phyloP scores from a whole-genome alignment of 2,113 vertebrate genomes.

The Bostrychus sinensis region DNA sequence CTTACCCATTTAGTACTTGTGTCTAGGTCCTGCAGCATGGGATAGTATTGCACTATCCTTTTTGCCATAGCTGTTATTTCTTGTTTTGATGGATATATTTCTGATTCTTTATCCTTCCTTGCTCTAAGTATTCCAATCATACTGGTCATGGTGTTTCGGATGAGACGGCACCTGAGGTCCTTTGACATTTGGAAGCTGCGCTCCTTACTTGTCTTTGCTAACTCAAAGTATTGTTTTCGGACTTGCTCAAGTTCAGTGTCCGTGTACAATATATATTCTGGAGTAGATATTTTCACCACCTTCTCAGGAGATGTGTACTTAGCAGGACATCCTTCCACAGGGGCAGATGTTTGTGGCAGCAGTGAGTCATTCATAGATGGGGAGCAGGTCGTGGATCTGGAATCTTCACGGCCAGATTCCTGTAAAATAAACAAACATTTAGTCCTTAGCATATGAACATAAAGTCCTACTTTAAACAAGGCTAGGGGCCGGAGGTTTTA shows the following conservation, averaged over 20 bases:
- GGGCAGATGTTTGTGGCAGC: constrained; percentile 9
- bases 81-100: constrained; percentile 9
- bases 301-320: too few relatives aligned
- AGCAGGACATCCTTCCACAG: too few relatives aligned
- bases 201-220: neutral
- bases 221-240: constrained; percentile 12
- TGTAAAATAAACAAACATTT: constrained; percentile 10
- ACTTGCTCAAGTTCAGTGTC: constrained; percentile 6
- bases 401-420: constrained; percentile 3
- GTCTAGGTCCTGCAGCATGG: too few relatives aligned
- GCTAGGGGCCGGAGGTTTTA: too few relatives aligned
- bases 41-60: too few relatives aligned
- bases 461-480: too few relatives aligned
- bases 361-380: neutral
- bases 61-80: too few relatives aligned
- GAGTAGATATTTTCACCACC: constrained; percentile 3
- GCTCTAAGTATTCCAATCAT: constrained; percentile 21
- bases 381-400: neutral
- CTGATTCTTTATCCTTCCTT: constrained; percentile 11
- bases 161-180: constrained; percentile 10
- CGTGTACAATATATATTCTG: constrained; percentile 17
- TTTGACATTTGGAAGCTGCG: constrained; percentile 15
- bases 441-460: neutral
- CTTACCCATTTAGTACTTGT: too few relatives aligned
- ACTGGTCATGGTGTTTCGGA: constrained; percentile 25